Evolutionary conservation across 1,140 invertebrate genomes (phyloP), one percentile per base, ranked within the genome.

Genomic region (Pomacea maculata): DNA sequence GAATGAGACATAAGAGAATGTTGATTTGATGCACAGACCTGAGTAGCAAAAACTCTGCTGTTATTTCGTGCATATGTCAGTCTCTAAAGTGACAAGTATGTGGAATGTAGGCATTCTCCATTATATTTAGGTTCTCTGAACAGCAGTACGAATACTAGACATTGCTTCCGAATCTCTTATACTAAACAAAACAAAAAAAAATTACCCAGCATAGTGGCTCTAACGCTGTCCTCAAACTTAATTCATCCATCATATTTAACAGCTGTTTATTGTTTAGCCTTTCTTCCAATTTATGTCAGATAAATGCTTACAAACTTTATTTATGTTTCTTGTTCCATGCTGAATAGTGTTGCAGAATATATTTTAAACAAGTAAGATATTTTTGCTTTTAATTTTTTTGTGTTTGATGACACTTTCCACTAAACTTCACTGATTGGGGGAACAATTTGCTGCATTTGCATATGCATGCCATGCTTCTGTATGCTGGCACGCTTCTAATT

Each of bases 311-410:
- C 70, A 25, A 78, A 70, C 29, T 63, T 77, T 76, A 61, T 76
- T 76, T 75, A 70, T 75, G 72, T 80, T 80, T 78, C 75, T 77
- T 77, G 67, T 78, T 78, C 54, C 75, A 78, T 82, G 75, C 64
- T 52, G 61, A 55, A 80, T 82, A 82, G 80, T 72, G 76, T 82
- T 78, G 75, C 80, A 73, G 80, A 82, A 67, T 82, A 78, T 73
- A 21, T 78, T 29, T 1, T 82, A 82, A 77, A 73, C 80, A 82
- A 82, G 80, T 82, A 82, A 82, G 80, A 82, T 25, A 64, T 77
- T 80, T 79, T 79, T 80, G 55, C n/a, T 57, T 80, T 75, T 74
- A 29, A 75, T 80, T 80, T 73, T 45, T 80, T 78, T 78, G 67
- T 80, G 71, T 80, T 80, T 80, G 72, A 80, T 80, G 61, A 64